phyloP scores from a whole-genome alignment of 2,113 vertebrate species.

The Oryzias woworae region DNA sequence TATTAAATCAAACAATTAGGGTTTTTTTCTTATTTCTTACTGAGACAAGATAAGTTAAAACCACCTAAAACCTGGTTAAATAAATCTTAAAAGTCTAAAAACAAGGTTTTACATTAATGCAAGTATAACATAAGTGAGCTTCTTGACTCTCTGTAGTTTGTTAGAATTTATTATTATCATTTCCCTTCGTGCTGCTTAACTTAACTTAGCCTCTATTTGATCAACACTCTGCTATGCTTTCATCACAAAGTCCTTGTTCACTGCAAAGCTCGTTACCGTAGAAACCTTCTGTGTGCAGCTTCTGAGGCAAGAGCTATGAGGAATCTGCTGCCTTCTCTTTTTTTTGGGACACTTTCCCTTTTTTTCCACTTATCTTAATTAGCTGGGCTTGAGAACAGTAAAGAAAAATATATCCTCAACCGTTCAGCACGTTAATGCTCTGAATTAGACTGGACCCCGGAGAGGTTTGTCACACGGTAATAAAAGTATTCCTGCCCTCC shows the following conservation, averaged over 20 bases:
- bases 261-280: slow-evolving; percentile 49
- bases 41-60: too few species aligned
- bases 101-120: neutral
- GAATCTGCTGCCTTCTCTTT: slow-evolving; percentile 13
- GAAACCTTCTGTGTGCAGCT: slow-evolving; percentile 46
- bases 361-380: slow-evolving; percentile 4
- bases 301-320: slow-evolving; percentile 39
- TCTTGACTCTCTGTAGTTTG: too few species aligned
- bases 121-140: neutral
- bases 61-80: neutral
- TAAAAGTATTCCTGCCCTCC: slow-evolving; percentile 14
- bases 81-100: neutral
- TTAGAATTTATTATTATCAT: too few species aligned
- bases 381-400: slow-evolving; percentile 13
- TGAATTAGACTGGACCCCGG: neutral
- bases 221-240: slow-evolving; percentile 20
- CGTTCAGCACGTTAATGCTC: slow-evolving; percentile 2
- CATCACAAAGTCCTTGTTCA: slow-evolving; percentile 34
- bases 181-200: too few species aligned
- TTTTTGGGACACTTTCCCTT: slow-evolving; percentile 14
- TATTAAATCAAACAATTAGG: too few species aligned
- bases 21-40: too few species aligned
- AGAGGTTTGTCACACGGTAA: slow-evolving; percentile 19
- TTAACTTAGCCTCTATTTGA: too few species aligned
- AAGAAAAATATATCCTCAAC: slow-evolving; percentile 12